These are phyloP conservation scores for Axinella damicornis DNA, from an alignment of 37 sponge, comb jelly and placozoan genomes.

Conservation along the genomic window DNA sequence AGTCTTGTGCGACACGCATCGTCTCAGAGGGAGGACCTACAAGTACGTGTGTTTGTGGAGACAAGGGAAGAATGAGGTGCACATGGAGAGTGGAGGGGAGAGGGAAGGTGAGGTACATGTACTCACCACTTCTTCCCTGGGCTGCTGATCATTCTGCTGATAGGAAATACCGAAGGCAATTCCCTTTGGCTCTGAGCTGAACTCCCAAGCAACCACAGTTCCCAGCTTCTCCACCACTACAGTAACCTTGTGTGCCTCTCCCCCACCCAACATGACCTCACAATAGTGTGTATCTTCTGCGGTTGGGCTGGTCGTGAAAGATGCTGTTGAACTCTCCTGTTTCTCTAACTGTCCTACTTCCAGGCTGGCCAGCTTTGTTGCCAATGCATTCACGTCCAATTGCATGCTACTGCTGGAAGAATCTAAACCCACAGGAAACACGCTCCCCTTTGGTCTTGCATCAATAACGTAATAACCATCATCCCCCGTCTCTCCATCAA, in stretches of 20 bases:
- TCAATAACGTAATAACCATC: slow-evolving; percentile 53
- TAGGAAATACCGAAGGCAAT: slow-evolving; percentile 75
- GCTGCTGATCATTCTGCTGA: background rate
- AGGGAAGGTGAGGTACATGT: background rate
- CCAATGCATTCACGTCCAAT: slow-evolving; percentile 60
- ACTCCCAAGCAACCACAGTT: slow-evolving; percentile 74
- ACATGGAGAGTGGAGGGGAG: background rate
- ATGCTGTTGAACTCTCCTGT: background rate
- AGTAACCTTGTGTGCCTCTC: slow-evolving; percentile 59
- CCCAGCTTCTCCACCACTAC: slow-evolving; percentile 55
- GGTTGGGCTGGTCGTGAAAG: background rate
- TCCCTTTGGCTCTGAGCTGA: slow-evolving; percentile 80
- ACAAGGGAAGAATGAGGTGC: background rate
- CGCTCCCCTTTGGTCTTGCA: background rate
- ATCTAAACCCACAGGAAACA: slow-evolving; percentile 67
- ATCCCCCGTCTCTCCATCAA: slow-evolving; percentile 26
- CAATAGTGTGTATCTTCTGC: background rate
- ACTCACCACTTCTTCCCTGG: slow-evolving; percentile 42
- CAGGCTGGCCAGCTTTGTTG: slow-evolving; percentile 52
- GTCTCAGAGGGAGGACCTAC: slow-evolving; percentile 70
- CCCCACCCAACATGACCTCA: slow-evolving; percentile 65
- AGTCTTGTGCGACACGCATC: slow-evolving; percentile 80
- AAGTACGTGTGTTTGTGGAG: no score
- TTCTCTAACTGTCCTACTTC: slow-evolving; percentile 14
- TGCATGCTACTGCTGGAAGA: slow-evolving; percentile 11